phyloP scores from a whole-genome alignment of 2,797 vertebrate species.

The Chaenodraco wilsoni region DNA sequence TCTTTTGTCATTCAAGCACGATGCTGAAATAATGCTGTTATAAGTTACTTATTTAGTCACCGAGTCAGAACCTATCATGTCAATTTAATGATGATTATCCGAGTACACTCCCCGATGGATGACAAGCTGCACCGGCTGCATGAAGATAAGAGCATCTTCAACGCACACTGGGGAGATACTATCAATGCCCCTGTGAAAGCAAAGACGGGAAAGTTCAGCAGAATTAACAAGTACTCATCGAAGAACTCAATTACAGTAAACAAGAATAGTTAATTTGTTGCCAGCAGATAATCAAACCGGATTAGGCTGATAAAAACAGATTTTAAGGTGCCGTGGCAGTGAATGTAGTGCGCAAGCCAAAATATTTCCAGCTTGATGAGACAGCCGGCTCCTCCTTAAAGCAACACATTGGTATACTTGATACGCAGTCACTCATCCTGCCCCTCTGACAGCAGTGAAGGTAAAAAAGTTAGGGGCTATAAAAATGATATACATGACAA shows the following conservation, averaged over 20 bases:
- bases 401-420: constrained; percentile 69
- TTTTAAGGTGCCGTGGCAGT: constrained; percentile 72
- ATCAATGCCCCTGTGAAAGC: constrained; percentile 77
- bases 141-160: constrained; percentile 78
- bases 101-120: constrained; percentile 64
- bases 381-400: constrained; percentile 72
- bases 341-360: constrained; percentile 46
- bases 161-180: constrained; percentile 67
- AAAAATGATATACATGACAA: constrained; percentile 86
- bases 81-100: constrained; percentile 75
- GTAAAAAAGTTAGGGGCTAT: constrained; percentile 82
- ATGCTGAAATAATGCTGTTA: constrained; percentile 48
- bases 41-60: constrained; percentile 63
- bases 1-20: background rate
- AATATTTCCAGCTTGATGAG: constrained; percentile 58
- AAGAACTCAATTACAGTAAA: constrained; percentile 81
- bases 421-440: constrained; percentile 79
- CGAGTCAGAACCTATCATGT: constrained; percentile 72
- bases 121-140: constrained; percentile 76
- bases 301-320: constrained; percentile 79
- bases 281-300: constrained; percentile 79
- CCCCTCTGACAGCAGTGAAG: constrained; percentile 78
- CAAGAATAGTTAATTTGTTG: constrained; percentile 81
- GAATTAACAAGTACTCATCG: constrained; percentile 68
- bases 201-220: constrained; percentile 75